A percentile compares a stretch with the other conserved stretches of the same genome.
phyloP scores from a whole-genome alignment of 2,113 vertebrate species.

The Symphodus melops region DNA sequence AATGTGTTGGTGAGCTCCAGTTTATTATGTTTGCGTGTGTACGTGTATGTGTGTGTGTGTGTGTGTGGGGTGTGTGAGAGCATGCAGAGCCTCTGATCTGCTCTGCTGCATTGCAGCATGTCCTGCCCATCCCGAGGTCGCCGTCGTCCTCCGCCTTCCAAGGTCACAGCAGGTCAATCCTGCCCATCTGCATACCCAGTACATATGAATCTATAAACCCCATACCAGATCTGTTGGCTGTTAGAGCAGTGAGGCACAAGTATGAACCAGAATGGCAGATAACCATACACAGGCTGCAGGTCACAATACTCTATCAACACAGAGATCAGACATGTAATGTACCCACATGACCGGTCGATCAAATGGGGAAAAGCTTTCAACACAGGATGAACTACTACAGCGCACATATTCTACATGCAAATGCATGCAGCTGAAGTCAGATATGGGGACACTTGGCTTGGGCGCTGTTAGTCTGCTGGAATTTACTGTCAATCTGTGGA shows the following conservation, averaged over 20 bases:
- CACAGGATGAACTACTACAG: conserved; percentile 25
- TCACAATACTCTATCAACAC: conserved; percentile 20
- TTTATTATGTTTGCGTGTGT: conserved; percentile 28
- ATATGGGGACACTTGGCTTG: background rate
- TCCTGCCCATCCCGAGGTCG: conserved; percentile 73
- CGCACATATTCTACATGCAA: conserved; percentile 39
- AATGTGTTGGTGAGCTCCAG: conserved; percentile 15
- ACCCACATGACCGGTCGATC: conserved; percentile 41
- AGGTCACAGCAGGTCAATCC: conserved; percentile 78
- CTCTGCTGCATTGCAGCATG: conserved; percentile 85
- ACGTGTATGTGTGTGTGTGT: conserved; percentile 29
- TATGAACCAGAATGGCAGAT: conserved; percentile 12
- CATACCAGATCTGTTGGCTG: conserved; percentile 57
- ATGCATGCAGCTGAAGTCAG: conserved; percentile 22
- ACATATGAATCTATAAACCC: conserved; percentile 64
- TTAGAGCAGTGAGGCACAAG: conserved; percentile 36
- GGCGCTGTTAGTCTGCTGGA: conserved; percentile 1
- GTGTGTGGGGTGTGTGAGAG: conserved; percentile 42
- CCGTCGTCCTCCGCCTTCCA: conserved; percentile 68
- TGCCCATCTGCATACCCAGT: conserved; percentile 72
- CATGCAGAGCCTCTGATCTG: conserved; percentile 68
- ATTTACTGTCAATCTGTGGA: conserved; percentile 34
- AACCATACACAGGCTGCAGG: conserved; percentile 4
- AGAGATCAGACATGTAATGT: conserved; percentile 46
- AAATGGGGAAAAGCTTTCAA: conserved; percentile 24